These are phyloP conservation scores for Mus spicilegus DNA, from an alignment of 2,113 vertebrate genomes.

Conservation along the genomic window DNA sequence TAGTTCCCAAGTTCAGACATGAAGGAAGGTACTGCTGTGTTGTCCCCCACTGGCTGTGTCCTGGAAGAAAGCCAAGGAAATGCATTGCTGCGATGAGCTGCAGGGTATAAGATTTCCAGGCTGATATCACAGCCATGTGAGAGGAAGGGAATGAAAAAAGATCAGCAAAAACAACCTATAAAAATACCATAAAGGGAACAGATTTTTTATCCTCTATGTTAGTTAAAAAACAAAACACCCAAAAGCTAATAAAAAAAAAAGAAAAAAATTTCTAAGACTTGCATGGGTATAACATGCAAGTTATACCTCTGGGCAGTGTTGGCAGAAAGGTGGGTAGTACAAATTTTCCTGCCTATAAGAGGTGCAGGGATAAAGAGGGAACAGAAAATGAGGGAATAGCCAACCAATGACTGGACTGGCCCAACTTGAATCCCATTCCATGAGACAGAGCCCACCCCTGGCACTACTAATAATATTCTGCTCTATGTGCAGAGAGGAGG, in stretches of 20 bases:
- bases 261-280: background rate
- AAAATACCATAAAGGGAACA: background rate
- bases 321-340: too few relatives aligned
- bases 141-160: background rate
- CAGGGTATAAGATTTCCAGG: background rate
- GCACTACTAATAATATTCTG: too few relatives aligned
- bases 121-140: background rate
- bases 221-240: background rate
- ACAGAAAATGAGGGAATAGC: too few relatives aligned
- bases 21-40: slow-evolving; percentile 59
- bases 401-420: too few relatives aligned
- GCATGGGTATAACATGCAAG: background rate
- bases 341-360: too few relatives aligned
- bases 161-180: background rate
- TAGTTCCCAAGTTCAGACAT: background rate
- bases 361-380: too few relatives aligned
- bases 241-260: background rate
- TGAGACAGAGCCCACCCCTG: too few relatives aligned
- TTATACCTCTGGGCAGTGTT: too few relatives aligned
- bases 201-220: background rate
- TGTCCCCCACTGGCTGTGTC: background rate
- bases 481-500: too few relatives aligned
- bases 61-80: slow-evolving; percentile 71
- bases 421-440: too few relatives aligned
- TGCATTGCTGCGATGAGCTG: background rate